Evolutionary conservation across 2,113 vertebrate species (phyloP).

Genomic region (Cochlearius cochlearius): DNA sequence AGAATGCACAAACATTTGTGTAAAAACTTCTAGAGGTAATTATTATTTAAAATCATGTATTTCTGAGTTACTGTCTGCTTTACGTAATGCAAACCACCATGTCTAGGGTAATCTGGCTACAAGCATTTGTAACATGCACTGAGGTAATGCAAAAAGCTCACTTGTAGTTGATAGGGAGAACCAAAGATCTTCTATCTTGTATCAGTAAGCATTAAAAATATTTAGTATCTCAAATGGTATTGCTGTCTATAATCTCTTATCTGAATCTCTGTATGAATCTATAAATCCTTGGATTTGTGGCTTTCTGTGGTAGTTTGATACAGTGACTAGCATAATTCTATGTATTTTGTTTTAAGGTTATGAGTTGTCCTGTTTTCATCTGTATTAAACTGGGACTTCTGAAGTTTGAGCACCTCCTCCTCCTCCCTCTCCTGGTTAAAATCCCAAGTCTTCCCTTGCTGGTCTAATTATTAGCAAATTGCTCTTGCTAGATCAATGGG

Average conservation of each 20-base stretch:
- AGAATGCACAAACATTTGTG: not conserved
- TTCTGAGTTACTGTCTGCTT: not conserved
- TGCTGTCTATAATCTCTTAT: not conserved
- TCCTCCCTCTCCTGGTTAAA: not conserved
- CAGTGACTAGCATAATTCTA: not conserved
- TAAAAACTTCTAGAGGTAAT: not conserved
- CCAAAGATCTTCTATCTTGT: not conserved
- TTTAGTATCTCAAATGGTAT: not conserved
- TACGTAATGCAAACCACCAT: not conserved
- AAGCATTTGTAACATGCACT: not conserved
- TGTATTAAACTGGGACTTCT: not conserved
- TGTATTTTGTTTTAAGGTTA: not conserved
- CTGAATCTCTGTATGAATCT: not conserved
- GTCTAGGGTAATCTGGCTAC: not conserved
- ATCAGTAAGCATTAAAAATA: not conserved
- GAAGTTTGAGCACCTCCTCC: not conserved
- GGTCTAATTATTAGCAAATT: constrained; percentile 57
- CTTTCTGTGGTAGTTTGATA: not conserved
- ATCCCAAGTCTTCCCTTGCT: not conserved
- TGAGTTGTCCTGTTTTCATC: not conserved
- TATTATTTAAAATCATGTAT: not conserved
- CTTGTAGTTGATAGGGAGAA: not conserved
- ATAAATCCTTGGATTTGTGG: not conserved
- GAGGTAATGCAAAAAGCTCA: not conserved
- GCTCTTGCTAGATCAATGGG: constrained; percentile 50